Percentiles rank a stretch among this genome's conserved stretches.
Evolutionary conservation across 2,113 vertebrate genomes (phyloP).

Genomic region (Eonycteris spelaea): DNA sequence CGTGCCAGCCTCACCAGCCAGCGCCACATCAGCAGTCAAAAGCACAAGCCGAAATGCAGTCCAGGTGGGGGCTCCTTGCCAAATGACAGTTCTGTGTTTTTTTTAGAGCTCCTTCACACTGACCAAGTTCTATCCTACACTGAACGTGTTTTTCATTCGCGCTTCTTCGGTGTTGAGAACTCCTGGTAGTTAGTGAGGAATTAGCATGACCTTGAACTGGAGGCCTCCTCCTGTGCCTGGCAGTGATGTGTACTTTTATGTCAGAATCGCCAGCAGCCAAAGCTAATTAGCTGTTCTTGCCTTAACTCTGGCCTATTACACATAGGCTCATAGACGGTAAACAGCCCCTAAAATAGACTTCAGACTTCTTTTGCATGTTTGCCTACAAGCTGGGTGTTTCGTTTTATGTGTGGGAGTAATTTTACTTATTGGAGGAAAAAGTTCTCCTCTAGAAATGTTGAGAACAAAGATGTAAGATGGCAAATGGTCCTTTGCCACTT

Average conservation of each 20-base stretch:
- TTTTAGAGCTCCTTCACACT: not conserved
- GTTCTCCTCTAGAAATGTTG: not conserved
- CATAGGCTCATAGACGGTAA: not conserved
- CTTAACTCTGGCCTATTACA: not conserved
- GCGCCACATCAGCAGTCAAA: conserved; percentile 81
- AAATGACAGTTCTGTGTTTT: accelerated
- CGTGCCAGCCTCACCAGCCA: conserved; percentile 83
- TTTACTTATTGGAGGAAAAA: not conserved
- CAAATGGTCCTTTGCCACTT: not conserved
- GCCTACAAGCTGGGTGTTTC: not conserved
- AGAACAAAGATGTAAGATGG: not conserved
- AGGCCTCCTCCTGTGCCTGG: not conserved
- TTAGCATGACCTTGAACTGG: not conserved
- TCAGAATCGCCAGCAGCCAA: not conserved
- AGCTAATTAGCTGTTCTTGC: not conserved
- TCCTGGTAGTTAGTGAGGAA: not conserved
- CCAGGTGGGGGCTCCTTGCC: conserved; percentile 85
- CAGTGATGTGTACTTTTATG: not conserved
- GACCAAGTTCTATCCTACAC: not conserved
- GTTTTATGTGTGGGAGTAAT: not conserved
- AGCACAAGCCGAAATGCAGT: conserved; percentile 97
- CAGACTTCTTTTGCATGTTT: not conserved
- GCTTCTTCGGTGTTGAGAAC: not conserved
- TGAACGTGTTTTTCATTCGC: accelerated
- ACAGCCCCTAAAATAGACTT: not conserved